Percentiles rank a stretch among this genome's conserved stretches.
phyloP scores from a whole-genome alignment of 2,797 vertebrate genomes.

The Sebastes flavidus region DNA sequence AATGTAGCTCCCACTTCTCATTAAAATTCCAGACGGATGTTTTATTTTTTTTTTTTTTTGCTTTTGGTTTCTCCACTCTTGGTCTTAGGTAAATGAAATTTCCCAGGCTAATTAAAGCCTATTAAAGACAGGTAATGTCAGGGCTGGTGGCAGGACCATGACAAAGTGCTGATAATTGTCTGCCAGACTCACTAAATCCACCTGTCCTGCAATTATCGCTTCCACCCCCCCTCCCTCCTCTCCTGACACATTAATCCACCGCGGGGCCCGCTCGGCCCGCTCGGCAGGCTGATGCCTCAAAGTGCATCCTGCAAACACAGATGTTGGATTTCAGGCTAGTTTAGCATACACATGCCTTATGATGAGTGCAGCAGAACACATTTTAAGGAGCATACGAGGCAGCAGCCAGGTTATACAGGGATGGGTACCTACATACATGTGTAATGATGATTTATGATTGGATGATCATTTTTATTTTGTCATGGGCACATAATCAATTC shows the following conservation, averaged over 20 bases:
- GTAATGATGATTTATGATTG: constrained; percentile 22
- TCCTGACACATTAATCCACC: constrained; percentile 74
- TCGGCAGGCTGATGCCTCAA: constrained; percentile 60
- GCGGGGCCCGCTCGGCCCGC: constrained; percentile 21
- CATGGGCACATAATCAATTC: constrained; percentile 38
- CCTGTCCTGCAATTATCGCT: constrained; percentile 81
- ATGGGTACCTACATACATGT: not conserved
- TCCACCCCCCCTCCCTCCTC: constrained; percentile 27
- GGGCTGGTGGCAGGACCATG: constrained; percentile 82
- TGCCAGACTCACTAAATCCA: constrained; percentile 86
- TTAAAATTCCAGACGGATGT: constrained; percentile 57
- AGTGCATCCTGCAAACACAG: constrained; percentile 67
- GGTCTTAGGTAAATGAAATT: constrained; percentile 78
- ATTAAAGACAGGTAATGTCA: constrained; percentile 85
- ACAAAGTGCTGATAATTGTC: constrained; percentile 88
- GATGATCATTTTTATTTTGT: constrained; percentile 49
- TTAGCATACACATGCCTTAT: constrained; percentile 48
- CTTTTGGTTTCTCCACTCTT: constrained; percentile 67
- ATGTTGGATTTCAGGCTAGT: constrained; percentile 60
- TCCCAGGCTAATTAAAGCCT: constrained; percentile 85
- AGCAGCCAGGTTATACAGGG: constrained; percentile 11
- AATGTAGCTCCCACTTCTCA: constrained; percentile 52
- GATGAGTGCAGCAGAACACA: constrained; percentile 27
- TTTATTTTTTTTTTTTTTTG: not conserved
- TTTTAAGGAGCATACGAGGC: constrained; percentile 33